These are phyloP conservation scores for Carassius carassius DNA, from an alignment of 2,113 vertebrate species.

Conservation along the genomic window DNA sequence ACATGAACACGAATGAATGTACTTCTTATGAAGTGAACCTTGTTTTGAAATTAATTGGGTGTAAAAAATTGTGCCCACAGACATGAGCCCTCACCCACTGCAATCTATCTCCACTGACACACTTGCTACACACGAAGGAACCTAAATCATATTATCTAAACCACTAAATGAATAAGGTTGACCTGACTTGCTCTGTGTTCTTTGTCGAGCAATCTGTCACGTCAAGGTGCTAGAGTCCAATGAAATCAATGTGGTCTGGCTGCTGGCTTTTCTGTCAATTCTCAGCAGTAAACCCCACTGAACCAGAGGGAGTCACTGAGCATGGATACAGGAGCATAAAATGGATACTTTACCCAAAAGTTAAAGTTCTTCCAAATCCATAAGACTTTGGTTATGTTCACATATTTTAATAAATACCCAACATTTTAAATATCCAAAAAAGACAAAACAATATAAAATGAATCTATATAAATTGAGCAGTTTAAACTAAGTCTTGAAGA, in stretches of 20 bases:
- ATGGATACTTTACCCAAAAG: constrained; percentile 10
- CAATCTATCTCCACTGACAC: constrained; percentile 22
- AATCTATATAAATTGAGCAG: constrained; percentile 34
- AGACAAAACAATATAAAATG: not conserved
- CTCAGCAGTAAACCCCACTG: not conserved
- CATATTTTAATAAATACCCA: not conserved
- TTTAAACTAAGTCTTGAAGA: not conserved
- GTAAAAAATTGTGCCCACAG: constrained; percentile 2
- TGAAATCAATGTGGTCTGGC: constrained; percentile 36
- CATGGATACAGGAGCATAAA: constrained; percentile 11
- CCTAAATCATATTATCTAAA: constrained; percentile 46
- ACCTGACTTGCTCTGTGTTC: constrained; percentile 25
- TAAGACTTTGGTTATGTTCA: not conserved
- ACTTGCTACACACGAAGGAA: constrained; percentile 7
- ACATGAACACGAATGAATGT: not conserved
- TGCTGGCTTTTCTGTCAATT: constrained; percentile 10
- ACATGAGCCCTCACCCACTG: not conserved
- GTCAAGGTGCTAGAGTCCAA: constrained; percentile 8
- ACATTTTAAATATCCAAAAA: not conserved
- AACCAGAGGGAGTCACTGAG: not conserved
- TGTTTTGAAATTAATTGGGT: not conserved
- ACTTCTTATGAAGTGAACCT: not conserved
- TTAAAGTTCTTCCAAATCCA: not conserved
- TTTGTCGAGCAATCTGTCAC: constrained; percentile 43
- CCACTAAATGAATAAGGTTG: constrained; percentile 52